A percentile compares a stretch with the other conserved stretches of the same genome.
phyloP scores from a whole-genome alignment of 2,888 invertebrate species.

The Mythimna lalbum region DNA sequence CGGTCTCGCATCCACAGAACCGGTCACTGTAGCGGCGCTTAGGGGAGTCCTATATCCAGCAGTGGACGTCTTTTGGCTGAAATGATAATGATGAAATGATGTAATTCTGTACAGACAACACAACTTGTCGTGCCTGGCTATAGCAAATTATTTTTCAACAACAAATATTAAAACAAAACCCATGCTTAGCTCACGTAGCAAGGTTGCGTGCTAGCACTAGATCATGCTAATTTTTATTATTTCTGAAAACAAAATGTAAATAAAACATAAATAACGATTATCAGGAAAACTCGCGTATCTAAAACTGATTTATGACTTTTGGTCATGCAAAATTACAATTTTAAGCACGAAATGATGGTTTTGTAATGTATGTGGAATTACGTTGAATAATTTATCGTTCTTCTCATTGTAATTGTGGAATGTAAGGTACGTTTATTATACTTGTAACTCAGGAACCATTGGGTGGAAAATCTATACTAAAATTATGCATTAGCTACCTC shows the following conservation, averaged over 20 bases:
- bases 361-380: slow-evolving; percentile 45
- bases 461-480: neutral
- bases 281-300: slow-evolving; percentile 59
- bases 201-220: slow-evolving; percentile 43
- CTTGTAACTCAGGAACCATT: neutral
- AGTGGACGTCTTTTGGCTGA: no score
- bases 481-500: slow-evolving; percentile 12
- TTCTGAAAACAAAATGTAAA: slow-evolving; percentile 57
- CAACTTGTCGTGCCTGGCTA: no score
- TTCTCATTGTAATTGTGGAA: slow-evolving; percentile 20
- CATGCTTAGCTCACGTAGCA: slow-evolving; percentile 5
- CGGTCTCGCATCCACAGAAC: no score
- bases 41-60: no score
- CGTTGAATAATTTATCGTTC: slow-evolving; percentile 31
- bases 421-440: slow-evolving; percentile 6
- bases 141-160: no score
- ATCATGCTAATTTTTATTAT: slow-evolving; percentile 41
- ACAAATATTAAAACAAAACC: neutral
- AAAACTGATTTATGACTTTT: slow-evolving; percentile 62
- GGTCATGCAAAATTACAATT: slow-evolving; percentile 65
- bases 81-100: no score
- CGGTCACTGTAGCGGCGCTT: no score
- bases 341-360: slow-evolving; percentile 56
- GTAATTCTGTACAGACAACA: no score
- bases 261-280: slow-evolving; percentile 61